Percentiles rank a stretch among this genome's conserved stretches.
Evolutionary conservation across 2,888 invertebrate genomes (phyloP).

Genomic region (Epinotia bilunana): DNA sequence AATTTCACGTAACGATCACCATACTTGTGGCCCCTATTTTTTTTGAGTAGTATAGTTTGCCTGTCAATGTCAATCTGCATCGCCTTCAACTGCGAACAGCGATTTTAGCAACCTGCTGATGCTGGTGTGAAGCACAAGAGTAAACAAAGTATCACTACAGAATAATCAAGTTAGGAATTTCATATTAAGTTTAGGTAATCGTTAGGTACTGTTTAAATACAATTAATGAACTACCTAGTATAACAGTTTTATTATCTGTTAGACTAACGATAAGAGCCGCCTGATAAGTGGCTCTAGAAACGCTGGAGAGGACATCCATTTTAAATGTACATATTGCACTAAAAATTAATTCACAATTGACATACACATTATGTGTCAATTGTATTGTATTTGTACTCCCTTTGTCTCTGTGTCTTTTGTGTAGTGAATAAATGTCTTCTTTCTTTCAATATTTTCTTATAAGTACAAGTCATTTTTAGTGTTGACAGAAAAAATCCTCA

Average conservation of each 20-base stretch:
- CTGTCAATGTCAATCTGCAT: slow-evolving; percentile 37
- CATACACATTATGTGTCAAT: too few species aligned
- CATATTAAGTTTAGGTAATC: not conserved
- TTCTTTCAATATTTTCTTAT: not conserved
- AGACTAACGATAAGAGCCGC: not conserved
- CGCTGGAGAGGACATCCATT: slow-evolving; percentile 7
- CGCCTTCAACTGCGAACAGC: not conserved
- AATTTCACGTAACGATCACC: too few species aligned
- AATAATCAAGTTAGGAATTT: too few species aligned
- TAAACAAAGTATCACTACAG: too few species aligned
- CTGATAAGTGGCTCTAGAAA: slow-evolving; percentile 23
- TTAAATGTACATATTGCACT: not conserved
- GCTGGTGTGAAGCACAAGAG: not conserved
- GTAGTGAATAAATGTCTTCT: too few species aligned
- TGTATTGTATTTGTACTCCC: too few species aligned
- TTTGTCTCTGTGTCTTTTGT: too few species aligned
- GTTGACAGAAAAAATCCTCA: too few species aligned
- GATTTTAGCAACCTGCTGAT: not conserved
- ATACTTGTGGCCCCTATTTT: too few species aligned
- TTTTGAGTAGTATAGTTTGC: too few species aligned
- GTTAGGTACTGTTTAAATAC: not conserved
- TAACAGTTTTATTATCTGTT: not conserved
- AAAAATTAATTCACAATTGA: not conserved
- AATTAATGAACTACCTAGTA: too few species aligned
- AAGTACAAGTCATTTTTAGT: not conserved